phyloP scores from a whole-genome alignment of 2,888 invertebrate species.

The Unio delphinus region DNA sequence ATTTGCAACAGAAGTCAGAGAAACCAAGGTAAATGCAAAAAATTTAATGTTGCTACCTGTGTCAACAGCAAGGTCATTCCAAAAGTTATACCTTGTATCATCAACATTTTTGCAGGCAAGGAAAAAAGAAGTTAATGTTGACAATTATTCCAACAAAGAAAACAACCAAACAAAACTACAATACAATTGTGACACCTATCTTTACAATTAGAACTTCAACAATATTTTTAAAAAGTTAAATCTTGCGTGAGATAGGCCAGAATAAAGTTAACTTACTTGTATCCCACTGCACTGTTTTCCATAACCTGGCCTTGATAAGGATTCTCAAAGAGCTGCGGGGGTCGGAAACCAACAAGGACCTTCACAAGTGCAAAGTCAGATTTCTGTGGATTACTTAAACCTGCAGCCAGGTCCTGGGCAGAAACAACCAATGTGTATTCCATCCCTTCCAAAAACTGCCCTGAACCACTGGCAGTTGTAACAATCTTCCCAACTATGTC shows the following conservation, averaged over 20 bases:
- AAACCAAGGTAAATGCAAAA: too few species aligned
- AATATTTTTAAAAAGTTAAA: neutral
- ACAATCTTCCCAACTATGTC: slow-evolving; percentile 47
- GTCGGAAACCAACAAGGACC: slow-evolving; percentile 96
- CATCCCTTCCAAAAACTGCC: slow-evolving; percentile 78
- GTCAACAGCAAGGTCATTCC: neutral
- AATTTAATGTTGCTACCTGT: neutral
- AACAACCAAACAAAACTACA: too few species aligned
- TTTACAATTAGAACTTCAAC: neutral
- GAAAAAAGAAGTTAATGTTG: too few species aligned
- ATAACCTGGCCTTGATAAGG: slow-evolving; percentile 96
- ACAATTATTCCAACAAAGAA: too few species aligned
- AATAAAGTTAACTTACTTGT: slow-evolving; percentile 80
- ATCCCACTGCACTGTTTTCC: slow-evolving; percentile 96
- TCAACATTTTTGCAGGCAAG: neutral
- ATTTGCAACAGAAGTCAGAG: too few species aligned
- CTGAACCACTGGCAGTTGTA: slow-evolving; percentile 46
- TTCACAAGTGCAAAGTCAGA: slow-evolving; percentile 65
- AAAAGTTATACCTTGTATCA: neutral
- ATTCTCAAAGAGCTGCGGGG: slow-evolving; percentile 97
- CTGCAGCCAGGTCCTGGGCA: slow-evolving; percentile 73
- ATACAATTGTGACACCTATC: too few species aligned
- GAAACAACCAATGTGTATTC: slow-evolving; percentile 96
- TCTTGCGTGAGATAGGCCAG: neutral
- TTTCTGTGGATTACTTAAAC: slow-evolving; percentile 40